phyloP scores from a whole-genome alignment of 2,797 vertebrate species.

The Vireo griseus region DNA sequence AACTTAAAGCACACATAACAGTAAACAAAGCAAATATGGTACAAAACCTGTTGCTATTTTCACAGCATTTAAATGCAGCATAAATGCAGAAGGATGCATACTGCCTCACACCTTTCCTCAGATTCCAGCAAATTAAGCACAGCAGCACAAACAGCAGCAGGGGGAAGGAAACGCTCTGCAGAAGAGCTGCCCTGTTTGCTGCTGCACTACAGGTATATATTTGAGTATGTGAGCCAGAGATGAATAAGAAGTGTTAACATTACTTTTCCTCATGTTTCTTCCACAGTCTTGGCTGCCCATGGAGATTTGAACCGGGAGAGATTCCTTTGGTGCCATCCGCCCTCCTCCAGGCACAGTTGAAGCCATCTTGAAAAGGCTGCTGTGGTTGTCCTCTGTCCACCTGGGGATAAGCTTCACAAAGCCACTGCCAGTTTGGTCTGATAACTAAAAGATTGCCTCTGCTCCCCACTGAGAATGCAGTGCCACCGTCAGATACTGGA shows the following conservation, averaged over 20 bases:
- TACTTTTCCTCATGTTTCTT: neutral
- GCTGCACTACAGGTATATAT: neutral
- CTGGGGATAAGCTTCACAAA: neutral
- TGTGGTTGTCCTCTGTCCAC: neutral
- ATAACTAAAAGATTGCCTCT: neutral
- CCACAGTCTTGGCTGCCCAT: neutral
- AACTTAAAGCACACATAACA: constrained; percentile 62
- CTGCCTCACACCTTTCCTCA: constrained; percentile 41
- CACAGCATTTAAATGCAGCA: constrained; percentile 60
- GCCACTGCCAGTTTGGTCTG: neutral
- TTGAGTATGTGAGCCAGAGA: neutral
- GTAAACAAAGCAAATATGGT: constrained; percentile 68
- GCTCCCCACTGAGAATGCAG: neutral
- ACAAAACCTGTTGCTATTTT: constrained; percentile 65
- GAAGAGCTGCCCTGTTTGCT: neutral
- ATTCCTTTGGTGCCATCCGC: neutral
- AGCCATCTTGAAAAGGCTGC: neutral
- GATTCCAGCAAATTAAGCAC: constrained; percentile 31
- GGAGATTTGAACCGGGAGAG: neutral
- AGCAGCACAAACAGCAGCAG: constrained; percentile 57
- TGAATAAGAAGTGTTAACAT: neutral
- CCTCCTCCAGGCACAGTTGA: neutral
- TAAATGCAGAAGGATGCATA: constrained; percentile 17
- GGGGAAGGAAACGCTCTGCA: neutral
- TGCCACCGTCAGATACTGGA: neutral